Percentiles rank a stretch among this genome's conserved stretches.
phyloP scores from a whole-genome alignment of 2,113 vertebrate species.

The Dasyornis broadbenti region DNA sequence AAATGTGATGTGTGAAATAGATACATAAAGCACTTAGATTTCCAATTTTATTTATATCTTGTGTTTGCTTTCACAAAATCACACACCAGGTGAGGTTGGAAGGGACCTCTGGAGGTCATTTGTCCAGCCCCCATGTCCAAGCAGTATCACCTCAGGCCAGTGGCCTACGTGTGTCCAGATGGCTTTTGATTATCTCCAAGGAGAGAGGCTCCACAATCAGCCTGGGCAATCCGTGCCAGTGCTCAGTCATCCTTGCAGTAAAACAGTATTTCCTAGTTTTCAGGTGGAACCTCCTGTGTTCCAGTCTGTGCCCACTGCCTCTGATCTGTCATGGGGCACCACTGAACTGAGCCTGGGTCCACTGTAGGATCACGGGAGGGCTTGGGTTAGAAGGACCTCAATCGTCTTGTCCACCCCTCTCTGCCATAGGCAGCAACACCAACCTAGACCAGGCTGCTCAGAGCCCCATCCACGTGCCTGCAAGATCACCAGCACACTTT shows the following conservation, averaged over 20 bases:
- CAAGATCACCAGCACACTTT: neutral
- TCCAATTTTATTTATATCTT: neutral
- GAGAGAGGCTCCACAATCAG: neutral
- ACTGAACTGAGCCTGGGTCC: neutral
- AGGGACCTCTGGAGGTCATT: neutral
- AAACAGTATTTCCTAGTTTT: neutral
- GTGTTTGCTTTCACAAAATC: neutral
- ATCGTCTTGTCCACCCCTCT: neutral
- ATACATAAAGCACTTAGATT: neutral
- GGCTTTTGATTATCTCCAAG: neutral
- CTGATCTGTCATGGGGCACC: neutral
- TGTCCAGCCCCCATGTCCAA: neutral
- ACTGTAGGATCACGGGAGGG: neutral
- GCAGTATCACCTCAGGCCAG: neutral
- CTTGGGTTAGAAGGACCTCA: neutral
- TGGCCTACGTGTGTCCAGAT: neutral
- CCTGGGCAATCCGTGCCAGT: neutral
- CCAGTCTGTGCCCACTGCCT: neutral
- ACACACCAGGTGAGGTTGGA: neutral
- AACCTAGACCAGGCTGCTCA: neutral
- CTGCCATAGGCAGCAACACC: neutral
- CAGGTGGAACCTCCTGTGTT: neutral
- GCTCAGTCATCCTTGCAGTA: neutral
- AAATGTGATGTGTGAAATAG: neutral
- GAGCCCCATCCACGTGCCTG: neutral